Conservation (phyloP, 2,113 vertebrate genomes). For the Archocentrus centrarchus region DNA sequence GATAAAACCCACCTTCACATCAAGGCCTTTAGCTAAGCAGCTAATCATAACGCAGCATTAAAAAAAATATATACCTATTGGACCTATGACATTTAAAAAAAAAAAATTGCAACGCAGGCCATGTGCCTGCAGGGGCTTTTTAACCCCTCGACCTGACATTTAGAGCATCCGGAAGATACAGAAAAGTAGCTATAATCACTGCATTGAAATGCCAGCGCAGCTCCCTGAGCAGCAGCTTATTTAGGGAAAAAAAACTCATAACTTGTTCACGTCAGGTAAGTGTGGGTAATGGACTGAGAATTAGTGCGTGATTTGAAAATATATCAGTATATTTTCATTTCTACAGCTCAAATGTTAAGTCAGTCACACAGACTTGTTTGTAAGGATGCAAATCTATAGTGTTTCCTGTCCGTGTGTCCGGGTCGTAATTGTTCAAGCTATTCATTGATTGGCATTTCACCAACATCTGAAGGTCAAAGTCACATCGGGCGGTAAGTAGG, state of each 20-base stretch:
- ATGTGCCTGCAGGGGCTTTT: conserved; percentile 42
- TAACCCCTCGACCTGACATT: conserved; percentile 70
- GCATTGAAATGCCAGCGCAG: conserved; percentile 46
- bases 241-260: not conserved
- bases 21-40: conserved; percentile 31
- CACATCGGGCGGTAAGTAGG: conserved; percentile 64
- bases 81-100: conserved; percentile 62
- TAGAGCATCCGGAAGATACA: conserved; percentile 48
- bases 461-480: conserved; percentile 68
- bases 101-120: conserved; percentile 8
- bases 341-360: not conserved
- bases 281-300: conserved; percentile 12
- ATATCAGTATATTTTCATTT: not conserved
- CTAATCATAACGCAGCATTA: not conserved
- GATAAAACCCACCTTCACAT: not conserved
- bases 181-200: conserved; percentile 30
- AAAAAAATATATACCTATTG: not conserved
- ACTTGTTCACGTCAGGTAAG: conserved; percentile 22
- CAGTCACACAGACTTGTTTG: not conserved
- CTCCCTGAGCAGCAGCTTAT: not conserved
- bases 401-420: conserved; percentile 22
- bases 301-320: not conserved
- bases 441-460: conserved; percentile 58
- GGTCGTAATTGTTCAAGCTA: conserved; percentile 35
- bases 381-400: not conserved